Percentiles rank a stretch among this genome's conserved stretches.
Evolutionary conservation across 2,113 vertebrate species (phyloP).

Genomic region (Sminthopsis crassicaudata): DNA sequence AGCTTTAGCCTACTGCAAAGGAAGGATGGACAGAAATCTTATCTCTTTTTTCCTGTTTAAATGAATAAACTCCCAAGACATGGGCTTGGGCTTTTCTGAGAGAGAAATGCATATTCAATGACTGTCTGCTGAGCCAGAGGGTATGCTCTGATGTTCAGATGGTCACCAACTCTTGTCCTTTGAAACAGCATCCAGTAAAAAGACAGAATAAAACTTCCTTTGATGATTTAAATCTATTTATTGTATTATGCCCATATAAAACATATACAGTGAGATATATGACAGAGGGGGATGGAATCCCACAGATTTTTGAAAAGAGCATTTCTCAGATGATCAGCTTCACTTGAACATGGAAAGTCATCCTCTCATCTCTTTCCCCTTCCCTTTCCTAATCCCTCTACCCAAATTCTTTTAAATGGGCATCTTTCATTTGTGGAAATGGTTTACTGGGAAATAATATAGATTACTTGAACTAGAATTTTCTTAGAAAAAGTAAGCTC

Average conservation of each 20-base stretch:
- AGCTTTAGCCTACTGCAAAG: neutral
- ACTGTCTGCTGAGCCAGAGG: neutral
- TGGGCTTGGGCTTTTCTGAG: neutral
- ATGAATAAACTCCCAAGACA: neutral
- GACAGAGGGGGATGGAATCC: neutral
- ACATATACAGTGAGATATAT: neutral
- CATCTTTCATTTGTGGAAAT: conserved; percentile 62
- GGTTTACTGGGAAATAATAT: conserved; percentile 57
- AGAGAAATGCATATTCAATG: neutral
- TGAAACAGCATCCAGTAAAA: neutral
- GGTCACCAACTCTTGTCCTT: neutral
- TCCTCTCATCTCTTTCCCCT: conserved; percentile 25
- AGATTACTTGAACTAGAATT: conserved; percentile 61
- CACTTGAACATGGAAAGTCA: conserved; percentile 58
- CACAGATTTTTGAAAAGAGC: neutral
- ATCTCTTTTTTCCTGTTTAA: neutral
- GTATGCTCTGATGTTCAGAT: neutral
- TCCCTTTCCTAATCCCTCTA: neutral
- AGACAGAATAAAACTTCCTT: neutral
- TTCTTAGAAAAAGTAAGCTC: conserved; percentile 62
- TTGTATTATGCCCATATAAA: neutral
- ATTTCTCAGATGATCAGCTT: conserved; percentile 55
- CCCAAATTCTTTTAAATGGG: conserved; percentile 48
- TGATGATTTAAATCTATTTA: neutral
- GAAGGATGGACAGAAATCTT: neutral